phyloP scores from a whole-genome alignment of 2,888 invertebrate species.

The Cataglyphis altisquamis region DNA sequence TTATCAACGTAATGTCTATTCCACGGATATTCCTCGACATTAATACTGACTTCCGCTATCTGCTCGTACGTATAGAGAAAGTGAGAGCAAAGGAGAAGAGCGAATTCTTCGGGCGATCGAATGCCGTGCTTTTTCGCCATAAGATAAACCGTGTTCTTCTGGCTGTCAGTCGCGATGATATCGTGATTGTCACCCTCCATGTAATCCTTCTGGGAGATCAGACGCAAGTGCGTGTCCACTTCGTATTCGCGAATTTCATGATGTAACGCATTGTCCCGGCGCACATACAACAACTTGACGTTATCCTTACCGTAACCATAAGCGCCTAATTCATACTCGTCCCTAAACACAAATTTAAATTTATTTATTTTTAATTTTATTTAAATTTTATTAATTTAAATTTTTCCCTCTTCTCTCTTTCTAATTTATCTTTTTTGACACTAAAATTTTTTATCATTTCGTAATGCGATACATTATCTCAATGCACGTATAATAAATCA shows the following conservation, averaged over 20 bases:
- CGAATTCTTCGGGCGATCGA: slow-evolving; percentile 92
- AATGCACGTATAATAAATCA: not conserved
- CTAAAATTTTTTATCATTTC: not conserved
- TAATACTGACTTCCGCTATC: slow-evolving; percentile 90
- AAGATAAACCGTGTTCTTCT: slow-evolving; percentile 94
- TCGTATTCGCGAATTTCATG: slow-evolving; percentile 92
- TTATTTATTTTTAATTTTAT: not conserved
- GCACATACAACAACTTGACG: slow-evolving; percentile 91
- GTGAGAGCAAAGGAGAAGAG: slow-evolving; percentile 91
- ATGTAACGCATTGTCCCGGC: slow-evolving; percentile 88
- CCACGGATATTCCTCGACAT: slow-evolving; percentile 93
- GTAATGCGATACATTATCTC: no score
- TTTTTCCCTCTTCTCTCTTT: not conserved
- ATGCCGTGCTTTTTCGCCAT: slow-evolving; percentile 93
- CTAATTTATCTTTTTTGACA: not conserved
- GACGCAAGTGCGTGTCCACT: slow-evolving; percentile 91
- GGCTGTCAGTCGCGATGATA: slow-evolving; percentile 93
- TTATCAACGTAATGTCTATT: slow-evolving; percentile 88
- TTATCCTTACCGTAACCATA: slow-evolving; percentile 92
- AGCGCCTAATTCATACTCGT: slow-evolving; percentile 88
- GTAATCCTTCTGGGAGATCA: slow-evolving; percentile 91
- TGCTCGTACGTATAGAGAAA: slow-evolving; percentile 92
- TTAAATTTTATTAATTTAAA: not conserved
- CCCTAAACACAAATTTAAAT: slow-evolving; percentile 61
- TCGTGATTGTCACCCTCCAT: slow-evolving; percentile 92